phyloP scores from a whole-genome alignment of 2,888 invertebrate species.

The Drosophila paucipuncta region DNA sequence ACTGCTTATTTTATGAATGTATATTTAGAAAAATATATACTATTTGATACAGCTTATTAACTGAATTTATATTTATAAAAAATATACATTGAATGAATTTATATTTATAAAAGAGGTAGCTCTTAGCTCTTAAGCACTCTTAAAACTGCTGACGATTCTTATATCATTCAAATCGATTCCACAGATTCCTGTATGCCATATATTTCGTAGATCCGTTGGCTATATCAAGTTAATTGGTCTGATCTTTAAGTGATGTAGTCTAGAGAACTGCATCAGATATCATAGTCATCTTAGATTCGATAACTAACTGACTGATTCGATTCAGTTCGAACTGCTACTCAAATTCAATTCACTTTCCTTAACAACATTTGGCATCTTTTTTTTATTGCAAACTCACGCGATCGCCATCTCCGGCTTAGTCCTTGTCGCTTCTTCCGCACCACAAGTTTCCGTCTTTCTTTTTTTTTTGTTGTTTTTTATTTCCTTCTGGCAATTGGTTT shows the following conservation, averaged over 20 bases:
- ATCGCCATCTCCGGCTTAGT: constrained; percentile 26
- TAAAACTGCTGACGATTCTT: background rate
- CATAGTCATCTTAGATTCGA: background rate
- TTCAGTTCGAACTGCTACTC: background rate
- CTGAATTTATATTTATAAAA: background rate
- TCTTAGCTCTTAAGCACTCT: background rate
- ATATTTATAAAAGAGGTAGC: background rate
- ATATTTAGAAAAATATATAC: background rate
- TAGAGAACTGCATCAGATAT: background rate
- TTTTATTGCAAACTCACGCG: constrained; percentile 3
- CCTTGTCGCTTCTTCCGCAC: constrained; percentile 22
- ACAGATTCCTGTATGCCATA: background rate
- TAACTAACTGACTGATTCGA: background rate
- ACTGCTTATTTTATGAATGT: background rate
- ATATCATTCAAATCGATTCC: background rate
- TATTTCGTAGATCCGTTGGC: background rate
- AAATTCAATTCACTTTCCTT: constrained; percentile 17
- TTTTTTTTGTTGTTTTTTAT: background rate
- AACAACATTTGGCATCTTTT: background rate
- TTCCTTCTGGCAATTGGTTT: constrained; percentile 62
- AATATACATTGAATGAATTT: background rate
- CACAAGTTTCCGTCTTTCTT: constrained; percentile 15
- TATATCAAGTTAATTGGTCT: background rate
- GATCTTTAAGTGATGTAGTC: background rate
- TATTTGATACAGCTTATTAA: background rate